Evolutionary conservation across 2,113 vertebrate species (phyloP).

Genomic region (Agapornis roseicollis): DNA sequence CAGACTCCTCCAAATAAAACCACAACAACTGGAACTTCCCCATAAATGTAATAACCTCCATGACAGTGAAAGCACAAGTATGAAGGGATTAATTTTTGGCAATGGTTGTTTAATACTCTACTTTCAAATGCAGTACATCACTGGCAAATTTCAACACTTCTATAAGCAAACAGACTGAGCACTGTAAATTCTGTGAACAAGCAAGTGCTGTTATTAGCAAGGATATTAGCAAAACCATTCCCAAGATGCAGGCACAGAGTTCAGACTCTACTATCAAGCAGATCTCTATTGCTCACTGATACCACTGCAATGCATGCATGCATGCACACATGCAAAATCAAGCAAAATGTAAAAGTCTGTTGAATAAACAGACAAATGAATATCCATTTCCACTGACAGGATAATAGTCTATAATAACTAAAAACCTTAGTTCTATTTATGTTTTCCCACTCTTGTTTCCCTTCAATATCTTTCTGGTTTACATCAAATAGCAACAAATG

Average conservation of each 20-base stretch:
- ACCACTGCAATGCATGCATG: background rate
- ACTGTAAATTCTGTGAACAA: background rate
- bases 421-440: background rate
- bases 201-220: background rate
- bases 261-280: background rate
- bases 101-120: background rate
- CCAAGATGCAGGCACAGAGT: background rate
- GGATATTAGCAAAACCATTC: background rate
- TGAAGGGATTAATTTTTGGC: background rate
- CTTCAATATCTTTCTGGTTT: background rate
- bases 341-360: background rate
- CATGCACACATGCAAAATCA: fast-evolving
- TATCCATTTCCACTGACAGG: background rate
- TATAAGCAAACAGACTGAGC: background rate
- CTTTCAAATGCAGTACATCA: background rate
- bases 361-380: background rate
- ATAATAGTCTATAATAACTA: background rate
- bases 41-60: background rate
- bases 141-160: background rate
- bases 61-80: background rate
- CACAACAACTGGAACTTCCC: background rate
- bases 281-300: background rate
- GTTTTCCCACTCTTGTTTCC: background rate
- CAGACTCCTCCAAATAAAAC: background rate
- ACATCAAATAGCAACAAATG: background rate